Evolutionary conservation across 30 jellyfish, hydroid and myxozoan species (phyloP).

Genomic region (Turritopsis rubra): DNA sequence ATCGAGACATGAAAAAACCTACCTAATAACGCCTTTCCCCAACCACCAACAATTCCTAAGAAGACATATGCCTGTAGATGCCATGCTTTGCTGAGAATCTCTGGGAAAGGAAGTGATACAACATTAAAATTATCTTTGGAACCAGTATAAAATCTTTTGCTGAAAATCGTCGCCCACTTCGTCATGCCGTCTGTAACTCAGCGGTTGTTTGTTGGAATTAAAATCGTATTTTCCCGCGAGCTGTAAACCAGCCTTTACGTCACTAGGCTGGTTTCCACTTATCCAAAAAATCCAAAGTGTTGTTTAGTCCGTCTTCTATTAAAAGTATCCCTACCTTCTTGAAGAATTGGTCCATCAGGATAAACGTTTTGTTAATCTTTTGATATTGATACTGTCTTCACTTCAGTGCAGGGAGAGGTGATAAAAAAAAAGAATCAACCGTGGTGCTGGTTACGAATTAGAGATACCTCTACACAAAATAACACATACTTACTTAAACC

Average conservation of each 20-base stretch:
- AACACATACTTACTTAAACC: too few relatives aligned
- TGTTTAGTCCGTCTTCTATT: too few relatives aligned
- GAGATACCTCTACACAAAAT: too few relatives aligned
- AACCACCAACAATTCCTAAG: constrained; percentile 24
- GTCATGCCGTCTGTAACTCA: too few relatives aligned
- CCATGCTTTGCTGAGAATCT: constrained; percentile 3
- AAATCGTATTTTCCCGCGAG: neutral
- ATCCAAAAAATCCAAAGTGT: neutral
- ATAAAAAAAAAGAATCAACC: too few relatives aligned
- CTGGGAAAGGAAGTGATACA: constrained; percentile 4
- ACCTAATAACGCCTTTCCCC: constrained; percentile 26
- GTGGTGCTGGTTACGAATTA: too few relatives aligned
- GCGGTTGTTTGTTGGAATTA: too few relatives aligned
- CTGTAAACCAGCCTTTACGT: neutral
- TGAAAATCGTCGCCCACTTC: neutral
- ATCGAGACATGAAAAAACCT: neutral
- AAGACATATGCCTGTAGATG: constrained; percentile 17
- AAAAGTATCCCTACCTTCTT: too few relatives aligned
- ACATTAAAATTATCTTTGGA: neutral
- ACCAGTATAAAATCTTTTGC: neutral
- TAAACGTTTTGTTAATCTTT: too few relatives aligned
- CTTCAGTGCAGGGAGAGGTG: too few relatives aligned
- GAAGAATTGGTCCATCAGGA: too few relatives aligned
- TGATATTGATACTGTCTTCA: too few relatives aligned
- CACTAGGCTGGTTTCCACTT: neutral